Evolutionary conservation across 92 coral and sea anemone species (phyloP).

Genomic region (Phymanthus crucifer): DNA sequence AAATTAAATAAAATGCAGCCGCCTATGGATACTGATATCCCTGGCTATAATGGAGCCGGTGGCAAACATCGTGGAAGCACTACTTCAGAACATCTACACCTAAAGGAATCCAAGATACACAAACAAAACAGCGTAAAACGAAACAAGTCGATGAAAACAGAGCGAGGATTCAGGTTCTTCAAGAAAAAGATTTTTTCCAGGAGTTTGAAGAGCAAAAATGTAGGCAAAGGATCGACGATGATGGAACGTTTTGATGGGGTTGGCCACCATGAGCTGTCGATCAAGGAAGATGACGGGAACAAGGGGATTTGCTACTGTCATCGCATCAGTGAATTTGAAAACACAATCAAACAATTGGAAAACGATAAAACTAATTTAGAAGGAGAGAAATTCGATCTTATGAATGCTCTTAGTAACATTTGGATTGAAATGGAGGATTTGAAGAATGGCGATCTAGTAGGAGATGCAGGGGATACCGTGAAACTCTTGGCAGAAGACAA

Average conservation of each 20-base stretch:
- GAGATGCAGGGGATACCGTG: not conserved
- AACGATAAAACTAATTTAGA: conserved; percentile 14
- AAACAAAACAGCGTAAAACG: conserved; percentile 9
- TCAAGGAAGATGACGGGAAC: not conserved
- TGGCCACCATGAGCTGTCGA: not conserved
- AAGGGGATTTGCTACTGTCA: not conserved
- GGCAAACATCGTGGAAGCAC: not conserved
- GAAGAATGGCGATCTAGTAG: conserved; percentile 22
- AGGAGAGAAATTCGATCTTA: conserved; percentile 27
- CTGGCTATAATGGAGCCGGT: not conserved
- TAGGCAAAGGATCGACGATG: not conserved
- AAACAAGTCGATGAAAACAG: conserved; percentile 21
- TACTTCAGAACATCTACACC: not conserved
- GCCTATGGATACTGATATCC: not conserved
- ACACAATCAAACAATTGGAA: conserved; percentile 16
- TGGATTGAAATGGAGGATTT: conserved; percentile 39
- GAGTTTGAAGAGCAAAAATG: conserved; percentile 20
- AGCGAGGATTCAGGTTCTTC: conserved; percentile 18
- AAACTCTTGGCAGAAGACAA: not conserved
- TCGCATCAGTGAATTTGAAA: conserved; percentile 2
- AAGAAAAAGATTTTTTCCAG: conserved; percentile 21
- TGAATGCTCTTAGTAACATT: conserved; percentile 26
- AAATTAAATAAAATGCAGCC: not conserved
- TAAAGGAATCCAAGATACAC: conserved; percentile 3
- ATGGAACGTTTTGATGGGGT: not conserved